phyloP scores from a whole-genome alignment of 2,888 invertebrate genomes.

The Diloba caeruleocephala region DNA sequence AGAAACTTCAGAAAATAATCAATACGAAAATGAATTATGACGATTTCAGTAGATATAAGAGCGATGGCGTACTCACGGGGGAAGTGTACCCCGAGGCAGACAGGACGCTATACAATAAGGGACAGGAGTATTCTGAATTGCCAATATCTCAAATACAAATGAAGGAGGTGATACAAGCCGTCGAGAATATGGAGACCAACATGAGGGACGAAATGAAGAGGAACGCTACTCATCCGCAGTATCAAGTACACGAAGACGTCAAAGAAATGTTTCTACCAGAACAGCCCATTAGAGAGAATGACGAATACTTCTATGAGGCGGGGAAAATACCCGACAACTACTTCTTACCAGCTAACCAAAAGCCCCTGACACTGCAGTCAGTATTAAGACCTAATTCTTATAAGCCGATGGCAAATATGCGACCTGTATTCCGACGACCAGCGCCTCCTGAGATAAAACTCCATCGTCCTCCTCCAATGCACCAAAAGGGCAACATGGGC shows the following conservation, averaged over 20 bases:
- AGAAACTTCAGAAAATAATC: conserved; percentile 82
- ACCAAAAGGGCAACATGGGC: conserved; percentile 64
- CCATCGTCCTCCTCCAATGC: conserved; percentile 73
- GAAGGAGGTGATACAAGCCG: conserved; percentile 81
- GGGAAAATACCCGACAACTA: conserved; percentile 72
- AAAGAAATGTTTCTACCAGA: conserved; percentile 74
- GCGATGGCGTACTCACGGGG: conserved; percentile 68
- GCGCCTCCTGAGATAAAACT: conserved; percentile 83
- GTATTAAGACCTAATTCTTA: conserved; percentile 78
- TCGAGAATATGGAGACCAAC: conserved; percentile 78
- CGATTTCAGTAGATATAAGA: conserved; percentile 85
- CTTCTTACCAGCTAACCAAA: conserved; percentile 76
- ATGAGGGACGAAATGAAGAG: conserved; percentile 72
- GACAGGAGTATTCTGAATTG: conserved; percentile 80
- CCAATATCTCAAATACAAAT: conserved; percentile 81
- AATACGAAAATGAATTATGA: conserved; percentile 85
- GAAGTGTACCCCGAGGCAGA: conserved; percentile 64
- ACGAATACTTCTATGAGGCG: conserved; percentile 76
- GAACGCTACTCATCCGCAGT: conserved; percentile 71
- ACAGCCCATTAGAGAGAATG: conserved; percentile 75
- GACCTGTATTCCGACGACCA: conserved; percentile 80
- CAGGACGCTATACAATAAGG: conserved; percentile 63
- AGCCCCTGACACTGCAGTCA: conserved; percentile 82
- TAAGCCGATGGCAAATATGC: conserved; percentile 66
- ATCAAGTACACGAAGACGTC: conserved; percentile 78